Evolutionary conservation across 2,113 vertebrate species (phyloP).

Genomic region (Nibea coibor): DNA sequence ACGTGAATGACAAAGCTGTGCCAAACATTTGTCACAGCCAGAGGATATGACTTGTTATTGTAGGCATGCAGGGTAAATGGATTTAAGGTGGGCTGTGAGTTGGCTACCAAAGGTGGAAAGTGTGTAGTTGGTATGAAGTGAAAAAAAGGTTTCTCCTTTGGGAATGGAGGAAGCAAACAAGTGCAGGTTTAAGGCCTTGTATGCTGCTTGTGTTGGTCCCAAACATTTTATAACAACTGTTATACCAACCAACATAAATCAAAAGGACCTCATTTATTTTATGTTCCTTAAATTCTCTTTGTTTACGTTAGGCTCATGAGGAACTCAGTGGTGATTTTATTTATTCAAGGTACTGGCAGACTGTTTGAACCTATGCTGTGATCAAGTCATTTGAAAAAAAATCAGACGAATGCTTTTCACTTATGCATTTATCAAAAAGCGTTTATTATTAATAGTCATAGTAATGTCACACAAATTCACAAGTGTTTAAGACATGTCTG

Average conservation of each 20-base stretch:
- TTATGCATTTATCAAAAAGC: constrained; percentile 84
- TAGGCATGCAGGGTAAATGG: constrained; percentile 12
- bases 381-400: not conserved
- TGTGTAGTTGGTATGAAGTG: not conserved
- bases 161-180: not conserved
- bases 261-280: not conserved
- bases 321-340: not conserved
- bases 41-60: constrained; percentile 31
- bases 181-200: not conserved
- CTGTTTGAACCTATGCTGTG: not conserved
- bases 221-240: not conserved
- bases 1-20: constrained; percentile 25
- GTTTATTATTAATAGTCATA: constrained; percentile 86
- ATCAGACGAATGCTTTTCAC: not conserved
- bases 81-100: not conserved
- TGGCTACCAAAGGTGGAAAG: not conserved
- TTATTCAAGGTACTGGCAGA: too few relatives aligned
- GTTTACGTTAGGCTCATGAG: not conserved
- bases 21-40: constrained; percentile 30
- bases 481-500: constrained; percentile 89
- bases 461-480: constrained; percentile 88
- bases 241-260: not conserved
- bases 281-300: not conserved
- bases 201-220: not conserved
- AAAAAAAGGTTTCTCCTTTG: not conserved